Evolutionary conservation across 2,888 invertebrate species (phyloP).

Genomic region (Carcina quercana): DNA sequence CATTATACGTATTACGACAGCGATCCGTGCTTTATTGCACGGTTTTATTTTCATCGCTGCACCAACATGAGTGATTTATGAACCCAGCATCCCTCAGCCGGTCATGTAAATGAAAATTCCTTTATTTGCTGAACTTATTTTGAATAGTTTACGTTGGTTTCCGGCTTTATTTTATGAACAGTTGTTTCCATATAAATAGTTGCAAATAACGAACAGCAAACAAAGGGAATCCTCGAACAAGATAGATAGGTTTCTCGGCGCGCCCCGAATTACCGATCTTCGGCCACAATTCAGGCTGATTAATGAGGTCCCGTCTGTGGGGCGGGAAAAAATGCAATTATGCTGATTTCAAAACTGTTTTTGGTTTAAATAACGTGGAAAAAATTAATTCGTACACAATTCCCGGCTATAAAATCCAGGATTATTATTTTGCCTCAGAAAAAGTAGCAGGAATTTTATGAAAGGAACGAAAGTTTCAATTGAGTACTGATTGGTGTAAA

Average conservation of each 20-base stretch:
- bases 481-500: no score
- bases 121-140: no score
- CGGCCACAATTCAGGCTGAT: constrained; percentile 21
- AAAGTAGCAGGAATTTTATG: no score
- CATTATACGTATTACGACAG: constrained; percentile 1
- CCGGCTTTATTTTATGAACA: background rate
- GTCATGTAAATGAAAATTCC: background rate
- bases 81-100: background rate
- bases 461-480: no score
- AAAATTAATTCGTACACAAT: no score
- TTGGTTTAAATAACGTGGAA: no score
- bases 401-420: no score
- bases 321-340: no score
- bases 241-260: constrained; percentile 14
- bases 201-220: constrained; percentile 4
- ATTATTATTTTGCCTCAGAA: no score
- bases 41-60: constrained; percentile 4
- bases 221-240: constrained; percentile 11
- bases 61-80: background rate
- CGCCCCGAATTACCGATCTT: constrained; percentile 15
- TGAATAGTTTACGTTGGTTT: background rate
- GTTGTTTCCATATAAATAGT: background rate
- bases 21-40: background rate
- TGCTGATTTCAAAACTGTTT: no score
- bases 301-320: constrained; percentile 24